Percentiles rank a stretch among this genome's conserved stretches.
These are phyloP conservation scores for Gortyna flavago DNA, from an alignment of 2,888 invertebrate genomes.

Conservation along the genomic window DNA sequence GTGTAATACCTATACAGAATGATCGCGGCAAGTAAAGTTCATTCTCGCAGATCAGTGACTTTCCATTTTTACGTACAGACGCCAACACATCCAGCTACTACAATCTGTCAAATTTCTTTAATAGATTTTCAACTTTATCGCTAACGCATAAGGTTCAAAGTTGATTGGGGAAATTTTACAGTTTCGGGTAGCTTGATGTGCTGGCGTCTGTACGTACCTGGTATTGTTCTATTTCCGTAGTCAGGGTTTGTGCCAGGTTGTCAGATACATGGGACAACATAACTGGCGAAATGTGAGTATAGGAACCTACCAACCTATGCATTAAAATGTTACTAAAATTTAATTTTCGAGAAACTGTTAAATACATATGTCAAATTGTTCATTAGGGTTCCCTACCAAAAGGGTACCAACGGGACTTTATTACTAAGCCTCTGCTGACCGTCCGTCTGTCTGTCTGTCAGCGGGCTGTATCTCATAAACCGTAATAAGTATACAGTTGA, in stretches of 20 bases:
- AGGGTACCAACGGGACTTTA: background rate
- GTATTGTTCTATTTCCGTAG: background rate
- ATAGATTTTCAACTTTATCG: too few species aligned
- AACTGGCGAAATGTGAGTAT: background rate
- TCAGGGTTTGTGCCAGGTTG: too few species aligned
- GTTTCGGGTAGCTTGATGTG: too few species aligned
- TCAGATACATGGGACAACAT: background rate
- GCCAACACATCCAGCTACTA: too few species aligned
- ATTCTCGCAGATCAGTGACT: background rate
- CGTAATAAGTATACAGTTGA: background rate
- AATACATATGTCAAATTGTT: background rate
- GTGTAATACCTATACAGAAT: background rate
- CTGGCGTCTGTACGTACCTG: too few species aligned
- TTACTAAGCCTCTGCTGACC: background rate
- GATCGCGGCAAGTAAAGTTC: background rate
- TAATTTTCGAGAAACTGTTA: too few species aligned
- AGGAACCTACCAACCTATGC: too few species aligned
- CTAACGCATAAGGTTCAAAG: too few species aligned
- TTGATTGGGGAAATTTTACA: too few species aligned
- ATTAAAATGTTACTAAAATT: too few species aligned
- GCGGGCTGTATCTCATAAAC: background rate
- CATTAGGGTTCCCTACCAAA: background rate
- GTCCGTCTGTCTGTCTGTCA: background rate
- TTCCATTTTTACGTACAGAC: background rate
- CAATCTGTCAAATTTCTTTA: too few species aligned